Conservation (phyloP, 2,888 invertebrate genomes). For the Orchestes rusci region DNA sequence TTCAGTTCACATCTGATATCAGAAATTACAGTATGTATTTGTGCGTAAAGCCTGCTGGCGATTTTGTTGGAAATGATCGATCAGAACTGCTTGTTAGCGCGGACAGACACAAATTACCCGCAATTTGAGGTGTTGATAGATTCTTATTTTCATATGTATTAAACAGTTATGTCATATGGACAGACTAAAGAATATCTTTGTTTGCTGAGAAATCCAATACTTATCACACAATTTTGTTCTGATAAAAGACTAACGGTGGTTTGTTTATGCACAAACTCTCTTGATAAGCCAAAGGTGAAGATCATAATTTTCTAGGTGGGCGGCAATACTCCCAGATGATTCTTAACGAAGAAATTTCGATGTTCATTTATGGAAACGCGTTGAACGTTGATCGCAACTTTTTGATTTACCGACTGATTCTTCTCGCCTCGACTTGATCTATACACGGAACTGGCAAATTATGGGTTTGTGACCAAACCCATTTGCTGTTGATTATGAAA, state of each 20-base stretch:
- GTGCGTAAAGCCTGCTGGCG: conserved; percentile 13
- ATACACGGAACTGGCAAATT: too few relatives aligned
- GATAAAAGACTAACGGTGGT: too few relatives aligned
- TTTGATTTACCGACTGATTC: conserved; percentile 9
- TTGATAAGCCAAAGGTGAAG: conserved; percentile 20
- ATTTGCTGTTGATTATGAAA: too few relatives aligned
- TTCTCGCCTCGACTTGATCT: conserved; percentile 5
- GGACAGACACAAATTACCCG: conserved; percentile 12
- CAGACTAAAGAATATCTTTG: too few relatives aligned
- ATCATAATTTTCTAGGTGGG: conserved; percentile 21
- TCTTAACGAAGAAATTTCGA: conserved; percentile 6
- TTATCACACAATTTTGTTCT: too few relatives aligned
- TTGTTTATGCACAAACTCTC: too few relatives aligned
- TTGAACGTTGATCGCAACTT: too few relatives aligned
- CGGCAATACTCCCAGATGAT: conserved; percentile 2
- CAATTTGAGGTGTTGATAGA: too few relatives aligned
- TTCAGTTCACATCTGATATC: conserved; percentile 20
- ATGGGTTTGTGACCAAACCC: too few relatives aligned
- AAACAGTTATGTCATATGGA: too few relatives aligned
- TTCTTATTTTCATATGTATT: too few relatives aligned
- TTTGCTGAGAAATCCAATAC: too few relatives aligned
- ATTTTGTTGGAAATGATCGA: conserved; percentile 10
- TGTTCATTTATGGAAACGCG: conserved; percentile 15
- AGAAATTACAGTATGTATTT: conserved; percentile 15
- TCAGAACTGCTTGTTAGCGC: conserved; percentile 16